Conservation (phyloP, 2,113 vertebrate genomes). For the Lasiurus borealis region DNA sequence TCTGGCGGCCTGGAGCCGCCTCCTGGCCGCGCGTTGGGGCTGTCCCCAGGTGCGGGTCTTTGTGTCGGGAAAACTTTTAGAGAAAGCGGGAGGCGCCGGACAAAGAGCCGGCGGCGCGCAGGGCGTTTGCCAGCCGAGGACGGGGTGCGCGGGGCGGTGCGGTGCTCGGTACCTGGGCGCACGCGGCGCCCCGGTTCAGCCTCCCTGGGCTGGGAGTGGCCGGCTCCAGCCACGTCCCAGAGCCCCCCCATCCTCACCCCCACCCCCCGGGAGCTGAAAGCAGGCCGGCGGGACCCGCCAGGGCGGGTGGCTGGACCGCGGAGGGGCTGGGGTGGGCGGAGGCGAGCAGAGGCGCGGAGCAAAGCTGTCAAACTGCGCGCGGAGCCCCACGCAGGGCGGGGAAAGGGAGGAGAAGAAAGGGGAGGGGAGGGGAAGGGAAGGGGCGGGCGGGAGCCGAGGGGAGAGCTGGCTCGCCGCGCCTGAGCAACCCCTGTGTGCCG, state of each 20-base stretch:
- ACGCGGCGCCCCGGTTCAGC: background rate
- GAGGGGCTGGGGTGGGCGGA: slow-evolving; percentile 58
- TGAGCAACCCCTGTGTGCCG: slow-evolving; percentile 71
- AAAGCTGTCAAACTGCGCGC: slow-evolving; percentile 77
- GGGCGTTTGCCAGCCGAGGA: background rate
- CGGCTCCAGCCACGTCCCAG: background rate
- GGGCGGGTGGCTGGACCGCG: background rate
- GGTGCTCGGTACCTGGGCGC: background rate
- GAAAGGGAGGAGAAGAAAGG: background rate
- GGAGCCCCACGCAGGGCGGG: slow-evolving; percentile 49
- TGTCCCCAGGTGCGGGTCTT: slow-evolving; percentile 79
- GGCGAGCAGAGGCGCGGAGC: slow-evolving; percentile 47
- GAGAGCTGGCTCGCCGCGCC: slow-evolving; percentile 45
- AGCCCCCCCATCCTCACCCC: background rate
- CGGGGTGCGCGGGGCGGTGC: background rate
- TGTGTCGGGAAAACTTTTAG: slow-evolving; percentile 79
- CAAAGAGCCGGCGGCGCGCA: slow-evolving; percentile 49
- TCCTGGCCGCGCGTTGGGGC: background rate
- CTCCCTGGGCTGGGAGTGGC: slow-evolving; percentile 29
- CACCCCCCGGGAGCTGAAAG: background rate
- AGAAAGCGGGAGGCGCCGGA: slow-evolving; percentile 57
- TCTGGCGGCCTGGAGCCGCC: slow-evolving; percentile 41
- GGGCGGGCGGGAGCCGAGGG: slow-evolving; percentile 1
- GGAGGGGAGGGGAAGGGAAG: background rate
- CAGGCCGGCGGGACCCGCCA: background rate